phyloP scores from a whole-genome alignment of 2,113 vertebrate genomes.

The Herpetotheres cachinnans region DNA sequence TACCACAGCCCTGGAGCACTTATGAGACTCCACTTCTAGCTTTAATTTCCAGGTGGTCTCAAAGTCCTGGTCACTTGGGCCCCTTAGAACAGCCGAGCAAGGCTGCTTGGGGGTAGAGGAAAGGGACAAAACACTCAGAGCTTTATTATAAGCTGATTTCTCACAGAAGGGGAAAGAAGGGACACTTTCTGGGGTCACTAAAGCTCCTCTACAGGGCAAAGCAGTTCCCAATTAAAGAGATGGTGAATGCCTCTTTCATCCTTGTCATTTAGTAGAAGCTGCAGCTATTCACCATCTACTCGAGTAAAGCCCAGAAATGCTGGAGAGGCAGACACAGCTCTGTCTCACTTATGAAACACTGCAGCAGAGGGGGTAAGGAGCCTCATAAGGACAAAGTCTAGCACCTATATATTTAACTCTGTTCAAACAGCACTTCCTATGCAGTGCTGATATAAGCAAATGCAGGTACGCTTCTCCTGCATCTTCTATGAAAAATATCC shows the following conservation, averaged over 20 bases:
- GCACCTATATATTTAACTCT: not conserved
- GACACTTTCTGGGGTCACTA: not conserved
- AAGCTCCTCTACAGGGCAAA: not conserved
- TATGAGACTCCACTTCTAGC: not conserved
- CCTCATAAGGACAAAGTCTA: not conserved
- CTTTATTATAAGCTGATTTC: not conserved
- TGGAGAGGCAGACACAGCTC: not conserved
- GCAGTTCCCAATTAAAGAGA: not conserved
- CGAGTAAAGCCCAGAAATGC: not conserved
- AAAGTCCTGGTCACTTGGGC: not conserved
- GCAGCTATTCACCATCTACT: not conserved
- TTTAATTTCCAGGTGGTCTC: not conserved
- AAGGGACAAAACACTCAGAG: not conserved
- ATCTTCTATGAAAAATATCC: not conserved
- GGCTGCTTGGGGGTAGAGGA: not conserved
- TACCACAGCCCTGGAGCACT: not conserved
- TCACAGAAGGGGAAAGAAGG: not conserved
- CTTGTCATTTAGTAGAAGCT: not conserved
- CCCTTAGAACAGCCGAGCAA: not conserved
- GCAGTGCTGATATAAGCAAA: not conserved
- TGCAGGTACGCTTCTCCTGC: not conserved
- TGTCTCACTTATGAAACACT: rapidly evolving
- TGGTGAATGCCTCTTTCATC: not conserved
- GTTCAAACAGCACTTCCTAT: not conserved
- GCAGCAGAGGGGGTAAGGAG: not conserved